Evolutionary conservation across 1,140 invertebrate genomes (phyloP).

Genomic region (Cotesia chilonis): DNA sequence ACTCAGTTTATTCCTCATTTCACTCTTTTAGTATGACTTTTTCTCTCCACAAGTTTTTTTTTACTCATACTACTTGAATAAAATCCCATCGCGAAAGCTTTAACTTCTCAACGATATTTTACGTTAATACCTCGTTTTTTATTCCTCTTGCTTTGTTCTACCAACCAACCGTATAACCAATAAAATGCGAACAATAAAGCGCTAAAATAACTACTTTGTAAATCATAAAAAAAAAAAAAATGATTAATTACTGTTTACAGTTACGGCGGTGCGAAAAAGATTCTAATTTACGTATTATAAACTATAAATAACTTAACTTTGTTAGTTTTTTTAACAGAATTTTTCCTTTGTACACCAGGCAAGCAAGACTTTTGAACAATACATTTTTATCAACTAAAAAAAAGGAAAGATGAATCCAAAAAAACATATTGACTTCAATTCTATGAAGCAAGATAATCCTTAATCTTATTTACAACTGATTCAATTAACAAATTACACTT

Average conservation of each 20-base stretch:
- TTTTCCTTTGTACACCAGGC: too few relatives aligned
- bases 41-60: neutral
- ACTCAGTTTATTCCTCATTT: neutral
- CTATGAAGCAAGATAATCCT: too few relatives aligned
- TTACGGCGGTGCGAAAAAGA: neutral
- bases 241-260: neutral
- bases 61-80: neutral
- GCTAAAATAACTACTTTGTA: conserved; percentile 7
- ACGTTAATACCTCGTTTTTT: too few relatives aligned
- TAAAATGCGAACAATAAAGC: conserved; percentile 11
- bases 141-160: neutral
- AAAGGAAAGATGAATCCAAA: too few relatives aligned
- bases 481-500: too few relatives aligned
- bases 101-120: conserved; percentile 4
- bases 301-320: too few relatives aligned
- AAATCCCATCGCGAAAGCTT: conserved; percentile 7
- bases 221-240: neutral
- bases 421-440: too few relatives aligned
- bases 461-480: too few relatives aligned
- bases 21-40: neutral
- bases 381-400: too few relatives aligned
- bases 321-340: too few relatives aligned
- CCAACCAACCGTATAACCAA: conserved; percentile 2
- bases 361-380: too few relatives aligned
- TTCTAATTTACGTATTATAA: too few relatives aligned